Evolutionary conservation across 2,888 invertebrate genomes (phyloP).

Genomic region (Dasypolia templi): DNA sequence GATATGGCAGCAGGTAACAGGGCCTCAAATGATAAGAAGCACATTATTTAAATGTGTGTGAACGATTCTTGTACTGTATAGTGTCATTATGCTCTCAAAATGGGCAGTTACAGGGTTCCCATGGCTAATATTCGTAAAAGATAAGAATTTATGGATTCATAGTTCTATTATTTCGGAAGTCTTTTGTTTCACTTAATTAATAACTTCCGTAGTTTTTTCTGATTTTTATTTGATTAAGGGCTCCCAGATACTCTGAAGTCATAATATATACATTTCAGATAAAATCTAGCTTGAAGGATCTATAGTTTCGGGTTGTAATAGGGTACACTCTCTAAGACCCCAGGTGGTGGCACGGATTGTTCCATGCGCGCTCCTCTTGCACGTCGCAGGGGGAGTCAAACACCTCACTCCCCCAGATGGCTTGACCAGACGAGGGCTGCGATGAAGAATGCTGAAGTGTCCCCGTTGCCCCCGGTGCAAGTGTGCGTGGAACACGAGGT

Average conservation of each 20-base stretch:
- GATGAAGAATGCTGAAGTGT: no score
- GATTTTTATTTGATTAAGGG: not conserved
- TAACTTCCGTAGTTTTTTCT: not conserved
- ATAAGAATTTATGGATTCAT: slow-evolving; percentile 52
- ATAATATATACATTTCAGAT: not conserved
- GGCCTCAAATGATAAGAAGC: slow-evolving; percentile 9
- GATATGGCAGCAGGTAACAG: not conserved
- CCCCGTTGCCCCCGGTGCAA: no score
- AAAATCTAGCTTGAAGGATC: not conserved
- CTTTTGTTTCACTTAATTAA: not conserved
- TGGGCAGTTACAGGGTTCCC: slow-evolving; percentile 50
- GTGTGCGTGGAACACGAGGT: no score
- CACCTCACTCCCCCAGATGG: no score
- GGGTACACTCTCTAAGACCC: no score
- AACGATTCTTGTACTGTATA: slow-evolving; percentile 33
- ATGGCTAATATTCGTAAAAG: slow-evolving; percentile 42
- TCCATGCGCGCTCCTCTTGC: no score
- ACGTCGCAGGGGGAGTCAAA: no score
- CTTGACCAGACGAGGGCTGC: no score
- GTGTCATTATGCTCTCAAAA: slow-evolving; percentile 50
- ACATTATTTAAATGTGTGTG: slow-evolving; percentile 51
- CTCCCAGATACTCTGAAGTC: not conserved
- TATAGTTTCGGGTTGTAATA: not conserved
- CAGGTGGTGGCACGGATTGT: no score
- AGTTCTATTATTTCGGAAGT: slow-evolving; percentile 50